Conservation (phyloP, 2,797 vertebrate genomes). For the Pseudomugil tenellus region DNA sequence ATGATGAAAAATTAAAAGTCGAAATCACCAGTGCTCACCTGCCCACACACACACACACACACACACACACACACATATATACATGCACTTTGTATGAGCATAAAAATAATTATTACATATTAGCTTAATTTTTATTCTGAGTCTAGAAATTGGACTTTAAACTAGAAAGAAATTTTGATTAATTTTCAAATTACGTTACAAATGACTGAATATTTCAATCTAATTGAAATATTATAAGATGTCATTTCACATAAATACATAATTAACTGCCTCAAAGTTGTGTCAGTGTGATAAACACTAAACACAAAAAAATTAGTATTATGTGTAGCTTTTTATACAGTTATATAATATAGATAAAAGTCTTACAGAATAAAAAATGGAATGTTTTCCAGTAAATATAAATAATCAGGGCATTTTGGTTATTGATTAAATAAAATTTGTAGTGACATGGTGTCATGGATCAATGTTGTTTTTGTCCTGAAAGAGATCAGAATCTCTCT, state of each 20-base stretch:
- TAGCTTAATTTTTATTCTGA: no score
- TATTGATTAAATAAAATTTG: no score
- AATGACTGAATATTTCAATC: neutral
- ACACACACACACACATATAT: no score
- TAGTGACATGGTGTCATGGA: neutral
- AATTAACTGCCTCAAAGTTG: neutral
- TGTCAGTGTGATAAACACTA: neutral
- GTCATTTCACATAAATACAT: neutral
- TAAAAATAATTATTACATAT: no score
- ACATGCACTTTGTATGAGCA: no score
- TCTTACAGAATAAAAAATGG: neutral
- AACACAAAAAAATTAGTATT: neutral
- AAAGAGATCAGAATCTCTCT: conserved; percentile 17
- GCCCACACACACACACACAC: neutral
- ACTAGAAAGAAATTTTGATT: neutral
- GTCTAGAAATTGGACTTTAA: no score
- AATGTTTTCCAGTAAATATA: no score
- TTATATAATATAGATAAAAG: neutral
- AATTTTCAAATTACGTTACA: neutral
- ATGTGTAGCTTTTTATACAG: neutral
- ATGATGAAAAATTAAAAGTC: neutral
- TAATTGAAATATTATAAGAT: neutral
- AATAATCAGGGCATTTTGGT: no score
- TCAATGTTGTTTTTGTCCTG: conserved; percentile 25
- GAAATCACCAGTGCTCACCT: neutral